These are phyloP conservation scores for Ondatra zibethicus DNA, from an alignment of 2,113 vertebrate genomes.

Conservation along the genomic window DNA sequence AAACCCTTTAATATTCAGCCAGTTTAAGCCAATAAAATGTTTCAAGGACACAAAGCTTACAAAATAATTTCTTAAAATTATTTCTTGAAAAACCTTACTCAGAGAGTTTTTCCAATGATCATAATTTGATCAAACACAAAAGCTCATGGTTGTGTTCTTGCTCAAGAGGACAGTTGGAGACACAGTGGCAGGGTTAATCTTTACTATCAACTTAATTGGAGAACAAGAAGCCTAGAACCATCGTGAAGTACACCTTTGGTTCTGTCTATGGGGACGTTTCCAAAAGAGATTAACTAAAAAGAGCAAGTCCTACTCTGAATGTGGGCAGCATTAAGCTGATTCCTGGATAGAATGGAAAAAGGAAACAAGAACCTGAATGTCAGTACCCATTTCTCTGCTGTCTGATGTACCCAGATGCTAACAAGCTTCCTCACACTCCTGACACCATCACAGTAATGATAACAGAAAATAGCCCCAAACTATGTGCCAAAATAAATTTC, in stretches of 20 bases:
- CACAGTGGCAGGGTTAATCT: background rate
- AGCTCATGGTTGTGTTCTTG: background rate
- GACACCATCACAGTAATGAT: background rate
- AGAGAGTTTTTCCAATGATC: background rate
- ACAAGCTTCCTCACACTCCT: background rate
- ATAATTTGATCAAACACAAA: slow-evolving; percentile 27
- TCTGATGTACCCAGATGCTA: background rate
- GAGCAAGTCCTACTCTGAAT: background rate
- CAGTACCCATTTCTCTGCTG: background rate
- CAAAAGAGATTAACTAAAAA: background rate
- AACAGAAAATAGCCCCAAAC: background rate
- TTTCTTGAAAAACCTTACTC: background rate
- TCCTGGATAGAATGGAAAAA: background rate
- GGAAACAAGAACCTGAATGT: background rate
- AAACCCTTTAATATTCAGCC: background rate
- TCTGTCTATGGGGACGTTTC: background rate
- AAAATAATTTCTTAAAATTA: slow-evolving; percentile 1
- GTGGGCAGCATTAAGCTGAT: background rate
- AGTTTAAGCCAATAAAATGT: background rate
- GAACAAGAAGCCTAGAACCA: background rate
- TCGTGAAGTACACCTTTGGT: background rate
- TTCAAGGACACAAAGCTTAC: background rate
- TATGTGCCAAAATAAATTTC: background rate
- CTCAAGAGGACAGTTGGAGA: background rate
- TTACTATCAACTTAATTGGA: background rate